Evolutionary conservation across 2,797 vertebrate species (phyloP).

Genomic region (Sebastes iracundus): DNA sequence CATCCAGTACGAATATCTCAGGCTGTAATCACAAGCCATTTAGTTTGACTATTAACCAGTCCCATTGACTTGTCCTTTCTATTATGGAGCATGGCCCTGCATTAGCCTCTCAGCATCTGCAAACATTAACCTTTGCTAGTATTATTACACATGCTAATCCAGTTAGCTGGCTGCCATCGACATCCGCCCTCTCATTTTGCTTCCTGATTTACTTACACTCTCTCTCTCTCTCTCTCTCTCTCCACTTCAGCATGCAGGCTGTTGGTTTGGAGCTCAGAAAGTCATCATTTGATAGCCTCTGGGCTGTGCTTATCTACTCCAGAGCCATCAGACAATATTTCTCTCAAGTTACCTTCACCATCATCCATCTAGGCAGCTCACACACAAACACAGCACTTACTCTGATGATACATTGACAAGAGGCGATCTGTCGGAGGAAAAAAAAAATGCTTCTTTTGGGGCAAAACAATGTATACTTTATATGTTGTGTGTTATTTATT

Average conservation of each 20-base stretch:
- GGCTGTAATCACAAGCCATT: conserved; percentile 56
- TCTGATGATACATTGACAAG: conserved; percentile 26
- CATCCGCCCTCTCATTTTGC: conserved; percentile 49
- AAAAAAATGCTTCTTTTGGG: neutral
- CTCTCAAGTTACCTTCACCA: conserved; percentile 54
- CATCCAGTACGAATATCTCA: conserved; percentile 32
- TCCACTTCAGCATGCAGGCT: conserved; percentile 45
- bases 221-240: neutral
- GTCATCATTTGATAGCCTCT: conserved; percentile 72
- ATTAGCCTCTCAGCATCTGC: conserved; percentile 66
- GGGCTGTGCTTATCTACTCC: conserved; percentile 68
- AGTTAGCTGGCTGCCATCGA: conserved; percentile 56
- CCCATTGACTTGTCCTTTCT: conserved; percentile 54
- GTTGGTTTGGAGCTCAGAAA: conserved; percentile 45
- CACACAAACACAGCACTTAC: conserved; percentile 39
- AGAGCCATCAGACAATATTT: conserved; percentile 68
- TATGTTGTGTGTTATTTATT: neutral
- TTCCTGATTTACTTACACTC: conserved; percentile 26
- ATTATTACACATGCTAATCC: conserved; percentile 69
- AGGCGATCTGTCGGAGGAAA: neutral
- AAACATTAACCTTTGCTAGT: conserved; percentile 73
- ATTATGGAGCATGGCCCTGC: conserved; percentile 34
- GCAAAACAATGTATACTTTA: conserved; percentile 13
- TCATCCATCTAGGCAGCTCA: conserved; percentile 44
- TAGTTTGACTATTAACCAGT: conserved; percentile 53